Base-by-base conservation (phyloP, 2,888 invertebrate species). In the Rosalia funebris region DNA sequence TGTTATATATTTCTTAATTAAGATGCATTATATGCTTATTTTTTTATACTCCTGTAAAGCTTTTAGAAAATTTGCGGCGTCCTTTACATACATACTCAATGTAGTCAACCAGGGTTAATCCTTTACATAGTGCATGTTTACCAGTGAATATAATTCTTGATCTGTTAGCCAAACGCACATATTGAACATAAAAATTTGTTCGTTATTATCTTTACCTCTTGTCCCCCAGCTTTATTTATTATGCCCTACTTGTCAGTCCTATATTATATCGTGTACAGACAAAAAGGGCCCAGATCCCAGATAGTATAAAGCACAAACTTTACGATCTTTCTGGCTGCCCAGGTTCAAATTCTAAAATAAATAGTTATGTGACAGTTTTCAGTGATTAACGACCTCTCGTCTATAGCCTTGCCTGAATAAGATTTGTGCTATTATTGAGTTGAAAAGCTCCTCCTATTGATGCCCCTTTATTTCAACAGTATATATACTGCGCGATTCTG, bases 291-390 rank as follows among this genome's bases (percentile, higher is more conserved):
- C 10, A 31, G 46, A 46, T 46, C 31, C 42, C 1, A 11, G 17
- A 17, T 36, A 17, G 37, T 32, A 32, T 19, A 36, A 19, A 17
- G 3, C 12, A 36, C 14, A 11, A 20, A 36, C 37, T 36, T 48
- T 48, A 48, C 37, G 48, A 11, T 39, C 46, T 46, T 16, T 50
- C 14, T 34, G 14, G 19, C 19, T 36, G 20, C 50, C 37, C 50
- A 50, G 36, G 19, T 37, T 37, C 39, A 37, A 37, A 37, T 37
- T 50, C 10, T 39, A 37, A 48, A 48, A 48, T 48, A 39, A 37
- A 50, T 50, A 39, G 50, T 50, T 50, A 50, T 39, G 50, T 50
- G 50, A 50, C 50, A 50, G 37, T 50, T 50, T 50, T 48, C 12
- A 36, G 50, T 50, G 50, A 50, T 50, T 37, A 50, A 50, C 50